Conservation (phyloP, 2,888 invertebrate species). For the Pollenia labialis region DNA sequence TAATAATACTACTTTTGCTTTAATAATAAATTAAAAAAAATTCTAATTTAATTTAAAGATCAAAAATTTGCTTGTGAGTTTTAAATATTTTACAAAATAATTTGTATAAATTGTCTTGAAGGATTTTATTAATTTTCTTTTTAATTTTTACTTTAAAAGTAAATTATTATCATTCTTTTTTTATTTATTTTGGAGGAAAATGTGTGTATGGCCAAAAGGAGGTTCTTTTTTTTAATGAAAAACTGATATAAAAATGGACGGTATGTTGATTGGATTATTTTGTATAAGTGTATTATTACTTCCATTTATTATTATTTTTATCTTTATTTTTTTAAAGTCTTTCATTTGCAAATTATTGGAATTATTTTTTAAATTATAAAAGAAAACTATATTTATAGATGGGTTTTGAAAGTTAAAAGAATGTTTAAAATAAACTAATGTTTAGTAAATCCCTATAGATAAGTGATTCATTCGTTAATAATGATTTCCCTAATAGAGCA, state of each 20-base stretch:
- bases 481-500: too few relatives aligned
- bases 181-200: slow-evolving; percentile 19
- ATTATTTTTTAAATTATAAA: slow-evolving; percentile 22
- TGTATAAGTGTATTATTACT: slow-evolving; percentile 18
- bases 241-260: slow-evolving; percentile 72
- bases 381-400: neutral
- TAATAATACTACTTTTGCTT: slow-evolving; percentile 26
- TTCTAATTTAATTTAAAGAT: neutral
- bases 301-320: slow-evolving; percentile 24
- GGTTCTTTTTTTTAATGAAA: slow-evolving; percentile 30
- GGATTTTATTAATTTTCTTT: slow-evolving; percentile 2
- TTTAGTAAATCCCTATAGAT: neutral
- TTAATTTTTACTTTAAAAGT: slow-evolving; percentile 11
- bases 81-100: slow-evolving; percentile 67
- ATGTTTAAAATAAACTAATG: neutral
- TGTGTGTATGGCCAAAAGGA: slow-evolving; percentile 37
- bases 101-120: slow-evolving; percentile 70
- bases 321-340: slow-evolving; percentile 38
- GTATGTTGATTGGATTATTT: slow-evolving; percentile 71
- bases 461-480: too few relatives aligned
- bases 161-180: slow-evolving; percentile 32
- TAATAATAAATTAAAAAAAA: slow-evolving; percentile 25
- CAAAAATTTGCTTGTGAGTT: slow-evolving; percentile 14
- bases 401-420: neutral
- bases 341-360: slow-evolving; percentile 53